Conservation (phyloP, 2,888 invertebrate species). For the Tortricodes alternella region DNA sequence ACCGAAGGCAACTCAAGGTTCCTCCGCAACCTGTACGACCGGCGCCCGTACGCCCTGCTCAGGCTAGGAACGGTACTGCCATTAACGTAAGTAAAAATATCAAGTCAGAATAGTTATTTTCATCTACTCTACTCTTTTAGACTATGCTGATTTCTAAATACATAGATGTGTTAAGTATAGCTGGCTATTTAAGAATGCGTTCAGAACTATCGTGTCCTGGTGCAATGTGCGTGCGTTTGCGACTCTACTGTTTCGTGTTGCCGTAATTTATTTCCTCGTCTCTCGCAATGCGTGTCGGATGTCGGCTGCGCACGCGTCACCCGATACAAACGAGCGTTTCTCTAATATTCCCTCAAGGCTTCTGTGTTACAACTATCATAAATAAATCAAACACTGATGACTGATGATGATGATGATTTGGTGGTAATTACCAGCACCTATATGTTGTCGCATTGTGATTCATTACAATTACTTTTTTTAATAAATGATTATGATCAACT, state of each 20-base stretch:
- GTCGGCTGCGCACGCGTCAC: slow-evolving; percentile 62
- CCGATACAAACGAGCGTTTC: slow-evolving; percentile 58
- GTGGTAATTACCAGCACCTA: neutral
- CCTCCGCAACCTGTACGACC: slow-evolving; percentile 74
- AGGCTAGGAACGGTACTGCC: slow-evolving; percentile 56
- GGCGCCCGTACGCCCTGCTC: slow-evolving; percentile 66
- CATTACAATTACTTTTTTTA: slow-evolving; percentile 9
- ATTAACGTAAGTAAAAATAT: slow-evolving; percentile 64
- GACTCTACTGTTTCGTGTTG: slow-evolving; percentile 47
- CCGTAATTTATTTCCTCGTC: slow-evolving; percentile 65
- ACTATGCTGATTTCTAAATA: slow-evolving; percentile 23
- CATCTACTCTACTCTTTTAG: too few species aligned
- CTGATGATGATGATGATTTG: neutral
- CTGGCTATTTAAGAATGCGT: slow-evolving; percentile 34
- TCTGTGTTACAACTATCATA: slow-evolving; percentile 34
- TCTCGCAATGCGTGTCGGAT: slow-evolving; percentile 70
- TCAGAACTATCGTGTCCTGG: slow-evolving; percentile 51
- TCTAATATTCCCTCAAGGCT: slow-evolving; percentile 43
- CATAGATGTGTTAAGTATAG: slow-evolving; percentile 35
- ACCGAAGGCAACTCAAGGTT: slow-evolving; percentile 73
- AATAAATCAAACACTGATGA: neutral
- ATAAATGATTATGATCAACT: neutral
- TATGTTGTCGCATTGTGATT: slow-evolving; percentile 1
- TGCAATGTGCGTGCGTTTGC: slow-evolving; percentile 54
- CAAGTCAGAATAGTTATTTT: neutral